Evolutionary conservation across 2,888 invertebrate genomes (phyloP), one percentile per base, ranked within the genome.

Genomic region (Trachelus stipa): DNA sequence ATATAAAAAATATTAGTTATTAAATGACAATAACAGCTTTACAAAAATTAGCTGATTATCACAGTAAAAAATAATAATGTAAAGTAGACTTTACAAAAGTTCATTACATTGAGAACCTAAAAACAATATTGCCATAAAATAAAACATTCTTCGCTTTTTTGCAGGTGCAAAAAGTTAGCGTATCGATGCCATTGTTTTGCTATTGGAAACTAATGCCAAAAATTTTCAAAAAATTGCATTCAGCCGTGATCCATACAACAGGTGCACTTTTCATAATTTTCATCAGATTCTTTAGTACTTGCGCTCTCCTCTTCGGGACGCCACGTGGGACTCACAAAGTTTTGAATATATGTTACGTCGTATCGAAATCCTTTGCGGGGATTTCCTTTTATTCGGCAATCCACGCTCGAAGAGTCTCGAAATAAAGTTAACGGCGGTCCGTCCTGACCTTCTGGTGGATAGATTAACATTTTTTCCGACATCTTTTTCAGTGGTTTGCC

Each of bases 321-420:
- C 81, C 83, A 83, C 0, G 77, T 77, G 6, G 84, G 82, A 77
- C 88, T 90, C 3, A 84, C 79, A 73, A 89, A 90, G 71, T 83
- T 85, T 73, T 90, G 89, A 12, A 87, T 83, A 37, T 90, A 90
- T 4, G 86, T 87, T 0, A 90, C 87, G 74, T 81, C 84, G 74
- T 87, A 90, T 78, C 84, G 84, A 78, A 84, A 88, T 4, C 89
- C 89, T 0, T 77, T 76, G 1, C 80, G 34, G 6, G 69, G 73
- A 56, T 87, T 83, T 3, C 87, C 86, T 30, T 79, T 80, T 11
- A 87, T 82, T 37, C 80, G 82, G 34, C 88, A 88, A 31, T 84
- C 84, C 69, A 90, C 84, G 73, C 85, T 87, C 37, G 90, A 90
- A 6, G 85, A 86, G 30, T 82, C 85, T 77, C 88, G 89, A 68